Conservation (phyloP, 2,113 vertebrate species). For the Donacobius atricapilla region DNA sequence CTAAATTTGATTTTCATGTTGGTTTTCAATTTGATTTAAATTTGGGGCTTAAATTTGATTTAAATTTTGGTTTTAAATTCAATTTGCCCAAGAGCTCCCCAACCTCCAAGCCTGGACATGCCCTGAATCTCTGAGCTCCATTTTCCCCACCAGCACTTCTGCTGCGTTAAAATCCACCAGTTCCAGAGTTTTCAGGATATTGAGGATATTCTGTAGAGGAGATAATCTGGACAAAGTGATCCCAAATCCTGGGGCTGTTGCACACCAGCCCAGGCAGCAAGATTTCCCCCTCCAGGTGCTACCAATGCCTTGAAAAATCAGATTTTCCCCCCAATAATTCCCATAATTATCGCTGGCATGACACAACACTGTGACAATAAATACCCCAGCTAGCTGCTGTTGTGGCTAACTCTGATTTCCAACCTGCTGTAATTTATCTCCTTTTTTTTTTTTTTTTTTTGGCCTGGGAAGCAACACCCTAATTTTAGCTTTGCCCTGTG, state of each 20-base stretch:
- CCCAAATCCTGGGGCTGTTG: neutral
- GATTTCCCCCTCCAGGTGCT: neutral
- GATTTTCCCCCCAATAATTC: neutral
- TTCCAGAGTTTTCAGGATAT: neutral
- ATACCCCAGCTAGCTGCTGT: too few species aligned
- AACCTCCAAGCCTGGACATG: fast-evolving
- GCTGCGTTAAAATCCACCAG: neutral
- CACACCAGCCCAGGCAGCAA: neutral
- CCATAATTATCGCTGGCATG: neutral
- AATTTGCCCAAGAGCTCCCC: neutral
- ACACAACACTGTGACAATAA: fast-evolving
- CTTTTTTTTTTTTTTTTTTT: too few species aligned
- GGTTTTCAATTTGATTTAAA: fast-evolving
- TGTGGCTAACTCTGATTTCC: neutral
- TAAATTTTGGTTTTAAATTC: neutral
- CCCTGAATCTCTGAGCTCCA: neutral
- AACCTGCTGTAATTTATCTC: neutral
- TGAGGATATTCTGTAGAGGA: neutral
- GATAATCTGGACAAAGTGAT: neutral
- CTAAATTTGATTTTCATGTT: neutral
- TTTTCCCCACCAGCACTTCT: fast-evolving
- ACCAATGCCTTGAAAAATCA: neutral
- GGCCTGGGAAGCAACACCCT: neutral
- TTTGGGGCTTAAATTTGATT: neutral
- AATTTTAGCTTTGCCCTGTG: neutral